These are phyloP conservation scores for Ptychodera flava DNA, from an alignment of 35 echinoderm and acorn worm genomes.

Conservation along the genomic window DNA sequence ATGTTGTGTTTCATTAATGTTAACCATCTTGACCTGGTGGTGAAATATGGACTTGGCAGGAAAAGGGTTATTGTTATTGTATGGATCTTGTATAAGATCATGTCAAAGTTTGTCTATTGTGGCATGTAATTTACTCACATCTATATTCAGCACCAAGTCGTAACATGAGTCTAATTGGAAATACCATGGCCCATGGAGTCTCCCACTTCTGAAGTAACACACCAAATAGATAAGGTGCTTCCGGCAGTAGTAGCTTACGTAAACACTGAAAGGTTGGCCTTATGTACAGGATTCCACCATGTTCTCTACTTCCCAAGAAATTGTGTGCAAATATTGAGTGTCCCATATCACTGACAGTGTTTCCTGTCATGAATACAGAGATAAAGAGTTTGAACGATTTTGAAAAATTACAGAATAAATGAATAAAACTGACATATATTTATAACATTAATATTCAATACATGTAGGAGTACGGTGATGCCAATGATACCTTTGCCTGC, in stretches of 20 bases:
- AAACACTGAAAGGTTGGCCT: conserved; percentile 95
- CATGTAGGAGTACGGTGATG: too few species aligned
- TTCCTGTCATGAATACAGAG: conserved; percentile 32
- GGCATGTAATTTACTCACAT: too few species aligned
- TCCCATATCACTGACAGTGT: conserved; percentile 71
- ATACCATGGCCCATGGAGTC: conserved; percentile 93
- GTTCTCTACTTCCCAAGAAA: conserved; percentile 85
- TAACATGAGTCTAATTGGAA: conserved; percentile 77
- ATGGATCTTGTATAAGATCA: too few species aligned
- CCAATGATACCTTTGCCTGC: too few species aligned
- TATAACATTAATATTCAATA: neutral
- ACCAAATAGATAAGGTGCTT: conserved; percentile 82
- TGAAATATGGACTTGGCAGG: too few species aligned
- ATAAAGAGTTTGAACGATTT: neutral
- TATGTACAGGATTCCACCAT: conserved; percentile 95
- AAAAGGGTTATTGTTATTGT: too few species aligned
- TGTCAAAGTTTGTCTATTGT: too few species aligned
- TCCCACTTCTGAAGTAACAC: conserved; percentile 98
- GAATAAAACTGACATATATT: too few species aligned
- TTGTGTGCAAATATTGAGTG: conserved; percentile 71
- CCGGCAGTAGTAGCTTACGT: conserved; percentile 74
- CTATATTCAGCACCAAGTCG: conserved; percentile 96
- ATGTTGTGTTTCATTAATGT: too few species aligned
- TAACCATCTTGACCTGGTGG: too few species aligned
- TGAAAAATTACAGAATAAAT: too few species aligned